Percentiles rank a stretch among this genome's conserved stretches.
Conservation (phyloP, 2,888 invertebrate genomes). For the Andrena bucephala region DNA sequence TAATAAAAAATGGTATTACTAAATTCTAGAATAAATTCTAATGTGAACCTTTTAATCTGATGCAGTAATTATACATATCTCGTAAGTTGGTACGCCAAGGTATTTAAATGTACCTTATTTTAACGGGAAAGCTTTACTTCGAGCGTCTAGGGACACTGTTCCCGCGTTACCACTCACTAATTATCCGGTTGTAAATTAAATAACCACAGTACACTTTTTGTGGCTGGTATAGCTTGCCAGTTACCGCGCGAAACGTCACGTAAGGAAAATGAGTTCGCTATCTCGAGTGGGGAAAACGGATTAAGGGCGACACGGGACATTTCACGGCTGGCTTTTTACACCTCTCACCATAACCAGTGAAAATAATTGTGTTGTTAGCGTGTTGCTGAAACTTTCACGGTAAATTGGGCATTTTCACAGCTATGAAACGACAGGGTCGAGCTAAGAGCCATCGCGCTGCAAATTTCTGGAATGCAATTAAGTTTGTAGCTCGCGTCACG, state of each 20-base stretch:
- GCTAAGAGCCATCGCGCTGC: slow-evolving; percentile 22
- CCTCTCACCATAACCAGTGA: slow-evolving; percentile 29
- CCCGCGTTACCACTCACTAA: slow-evolving; percentile 34
- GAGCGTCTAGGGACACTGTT: background rate
- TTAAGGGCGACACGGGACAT: slow-evolving; percentile 32
- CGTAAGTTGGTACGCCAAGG: slow-evolving; percentile 22
- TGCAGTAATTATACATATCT: background rate
- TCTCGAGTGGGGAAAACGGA: slow-evolving; percentile 31
- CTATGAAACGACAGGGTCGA: slow-evolving; percentile 28
- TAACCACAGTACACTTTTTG: background rate
- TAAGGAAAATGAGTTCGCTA: slow-evolving; percentile 33
- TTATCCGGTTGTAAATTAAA: slow-evolving; percentile 32
- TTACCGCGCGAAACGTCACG: background rate
- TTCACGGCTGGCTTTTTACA: slow-evolving; percentile 47
- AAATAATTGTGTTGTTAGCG: slow-evolving; percentile 54
- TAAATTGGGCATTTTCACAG: slow-evolving; percentile 48
- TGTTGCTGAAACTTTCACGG: slow-evolving; percentile 45
- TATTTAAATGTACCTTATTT: slow-evolving; percentile 31
- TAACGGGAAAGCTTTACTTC: slow-evolving; percentile 21
- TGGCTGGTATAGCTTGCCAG: background rate
- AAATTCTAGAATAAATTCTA: too few species aligned
- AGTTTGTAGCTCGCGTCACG: background rate
- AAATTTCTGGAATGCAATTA: slow-evolving; percentile 2
- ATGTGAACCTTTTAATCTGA: too few species aligned
- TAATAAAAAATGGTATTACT: too few species aligned